These are phyloP conservation scores for Resseliella maxima DNA, from an alignment of 2,888 invertebrate species.

Conservation along the genomic window DNA sequence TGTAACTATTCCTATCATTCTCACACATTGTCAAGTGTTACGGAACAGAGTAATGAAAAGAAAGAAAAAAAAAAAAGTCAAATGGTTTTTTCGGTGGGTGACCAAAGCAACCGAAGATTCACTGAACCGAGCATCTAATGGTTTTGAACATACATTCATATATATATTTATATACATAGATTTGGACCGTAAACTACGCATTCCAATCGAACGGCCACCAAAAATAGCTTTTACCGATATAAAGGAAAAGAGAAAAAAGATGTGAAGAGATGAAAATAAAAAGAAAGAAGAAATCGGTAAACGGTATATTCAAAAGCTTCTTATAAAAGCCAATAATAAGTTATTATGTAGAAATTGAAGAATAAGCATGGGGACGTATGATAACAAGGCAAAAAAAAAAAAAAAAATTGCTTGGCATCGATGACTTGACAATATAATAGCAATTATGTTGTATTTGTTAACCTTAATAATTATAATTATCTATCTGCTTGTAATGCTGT, in stretches of 20 bases:
- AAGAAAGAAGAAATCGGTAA: background rate
- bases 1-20: too few relatives aligned
- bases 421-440: background rate
- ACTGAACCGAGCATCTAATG: background rate
- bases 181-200: background rate
- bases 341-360: background rate
- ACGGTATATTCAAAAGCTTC: background rate
- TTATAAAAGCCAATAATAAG: slow-evolving; percentile 13
- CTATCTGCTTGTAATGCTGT: background rate
- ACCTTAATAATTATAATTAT: slow-evolving; percentile 35
- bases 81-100: background rate
- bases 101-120: background rate
- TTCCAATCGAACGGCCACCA: background rate
- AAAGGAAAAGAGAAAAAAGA: too few relatives aligned
- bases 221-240: background rate
- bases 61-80: too few relatives aligned
- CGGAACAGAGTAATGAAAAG: too few relatives aligned
- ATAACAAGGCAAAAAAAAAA: background rate
- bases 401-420: background rate
- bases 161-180: too few relatives aligned
- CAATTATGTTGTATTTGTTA: background rate
- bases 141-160: background rate
- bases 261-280: background rate
- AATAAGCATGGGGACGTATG: background rate
- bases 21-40: too few relatives aligned